These are phyloP conservation scores for Sarcophaga carnaria DNA, from an alignment of 2,888 invertebrate species.

Conservation along the genomic window DNA sequence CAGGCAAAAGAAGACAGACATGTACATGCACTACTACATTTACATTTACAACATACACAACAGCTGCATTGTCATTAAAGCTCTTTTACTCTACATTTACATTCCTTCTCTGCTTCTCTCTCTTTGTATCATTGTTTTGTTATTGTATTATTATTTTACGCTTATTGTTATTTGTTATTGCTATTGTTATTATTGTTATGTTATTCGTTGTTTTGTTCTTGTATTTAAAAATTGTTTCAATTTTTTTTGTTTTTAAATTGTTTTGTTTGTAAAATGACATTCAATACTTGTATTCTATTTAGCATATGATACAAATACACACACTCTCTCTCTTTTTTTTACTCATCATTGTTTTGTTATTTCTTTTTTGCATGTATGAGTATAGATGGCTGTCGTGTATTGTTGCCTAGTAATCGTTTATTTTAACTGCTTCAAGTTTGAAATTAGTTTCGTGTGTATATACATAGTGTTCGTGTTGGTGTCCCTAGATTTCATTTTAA, in stretches of 20 bases:
- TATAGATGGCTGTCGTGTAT: no score
- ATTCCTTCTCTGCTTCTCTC: not conserved
- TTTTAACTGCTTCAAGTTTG: no score
- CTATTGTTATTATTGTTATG: not conserved
- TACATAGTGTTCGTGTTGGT: no score
- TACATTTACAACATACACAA: constrained; percentile 30
- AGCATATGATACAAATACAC: constrained; percentile 16
- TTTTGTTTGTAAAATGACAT: constrained; percentile 31
- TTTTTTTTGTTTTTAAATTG: not conserved
- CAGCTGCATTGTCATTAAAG: constrained; percentile 45
- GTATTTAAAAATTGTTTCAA: not conserved
- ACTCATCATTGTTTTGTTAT: not conserved
- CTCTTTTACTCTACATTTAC: not conserved
- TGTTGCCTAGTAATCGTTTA: no score
- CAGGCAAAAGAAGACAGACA: constrained; percentile 15
- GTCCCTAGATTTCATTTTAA: no score
- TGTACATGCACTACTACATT: constrained; percentile 39
- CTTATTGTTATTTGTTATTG: not conserved
- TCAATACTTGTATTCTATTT: constrained; percentile 31
- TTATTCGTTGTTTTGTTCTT: not conserved
- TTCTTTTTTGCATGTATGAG: not conserved
- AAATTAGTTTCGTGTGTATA: no score
- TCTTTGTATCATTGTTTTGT: not conserved
- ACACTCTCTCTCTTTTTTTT: not conserved
- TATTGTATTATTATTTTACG: not conserved